Base-by-base conservation (phyloP, 1,140 invertebrate genomes). In the Tetragonula clypearis region DNA sequence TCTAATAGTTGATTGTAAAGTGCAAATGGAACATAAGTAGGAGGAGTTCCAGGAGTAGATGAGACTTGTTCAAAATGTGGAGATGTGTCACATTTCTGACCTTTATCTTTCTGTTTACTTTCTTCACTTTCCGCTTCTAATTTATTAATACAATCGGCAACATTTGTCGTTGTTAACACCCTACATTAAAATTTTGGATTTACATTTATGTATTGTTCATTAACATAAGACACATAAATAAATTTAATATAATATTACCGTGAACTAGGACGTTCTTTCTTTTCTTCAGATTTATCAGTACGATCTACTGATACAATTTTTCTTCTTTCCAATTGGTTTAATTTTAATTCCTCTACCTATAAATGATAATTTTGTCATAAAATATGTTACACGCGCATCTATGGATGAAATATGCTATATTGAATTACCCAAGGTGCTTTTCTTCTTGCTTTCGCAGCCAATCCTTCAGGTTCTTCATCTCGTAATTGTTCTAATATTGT, bases 321-420 rank as follows among this genome's bases (percentile, higher is more conserved):
- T 74, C 88, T 92, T 87, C 92, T 93, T 82, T 95, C 94, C 84
- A 94, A 86, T 66, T 95, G 94, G 89, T 94, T 95, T 49, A 93
- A 87, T 79, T 94, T 95, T 6, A 95, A 82, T 89, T 95, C 94
- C 72, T 95, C 93, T 23, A 95, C 92, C 94, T 95, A 21, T 0
- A 79, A 62, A 71, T 21, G 69, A 85, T 14, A 12, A 21, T 68
- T 49, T 49, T 41, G 5, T 2, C 49, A 79, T 80, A 68, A 79
- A 71, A 69, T 65, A 77, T 4, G 66, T 74, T 74, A 72, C 19
- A 68, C 2, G 30, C 26, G 19, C 35, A 30, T 21, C 8, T 26
- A 55, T n/a, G 56, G 4, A 41, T 30, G 66, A 65, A 78, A 30
- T 75, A 74, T 12, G 74, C n/a, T 75, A 77, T 14, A 77, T 41